A percentile compares a stretch with the other conserved stretches of the same genome.
phyloP scores from a whole-genome alignment of 2,888 invertebrate genomes.

The Rhopalosiphum nymphaeae region DNA sequence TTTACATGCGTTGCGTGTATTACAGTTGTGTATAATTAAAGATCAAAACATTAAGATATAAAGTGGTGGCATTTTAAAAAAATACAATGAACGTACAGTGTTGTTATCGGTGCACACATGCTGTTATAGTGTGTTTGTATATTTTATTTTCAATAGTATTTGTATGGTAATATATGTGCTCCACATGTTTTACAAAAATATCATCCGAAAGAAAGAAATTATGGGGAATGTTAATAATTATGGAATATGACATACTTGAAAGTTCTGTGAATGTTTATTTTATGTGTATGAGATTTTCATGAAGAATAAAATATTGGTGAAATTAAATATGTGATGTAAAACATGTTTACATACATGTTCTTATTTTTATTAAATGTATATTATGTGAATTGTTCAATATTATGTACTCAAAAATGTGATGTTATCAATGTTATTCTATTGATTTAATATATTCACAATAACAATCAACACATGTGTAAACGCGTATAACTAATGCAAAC shows the following conservation, averaged over 20 bases:
- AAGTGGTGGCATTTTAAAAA: not conserved
- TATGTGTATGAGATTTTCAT: not conserved
- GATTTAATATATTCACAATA: slow-evolving; percentile 29
- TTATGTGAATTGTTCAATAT: slow-evolving; percentile 9
- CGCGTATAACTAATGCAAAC: slow-evolving; percentile 12
- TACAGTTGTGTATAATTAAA: slow-evolving; percentile 25
- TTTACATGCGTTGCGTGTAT: not conserved
- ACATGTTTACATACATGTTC: not conserved
- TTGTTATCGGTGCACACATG: slow-evolving; percentile 15
- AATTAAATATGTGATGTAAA: slow-evolving; percentile 12
- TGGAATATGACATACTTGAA: not conserved
- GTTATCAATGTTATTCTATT: slow-evolving; percentile 18
- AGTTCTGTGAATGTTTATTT: slow-evolving; percentile 32
- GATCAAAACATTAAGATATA: slow-evolving; percentile 25
- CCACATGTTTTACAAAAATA: not conserved
- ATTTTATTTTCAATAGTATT: slow-evolving; percentile 30
- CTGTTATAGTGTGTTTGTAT: slow-evolving; percentile 9
- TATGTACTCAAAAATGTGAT: slow-evolving; percentile 23
- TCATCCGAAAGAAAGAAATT: not conserved
- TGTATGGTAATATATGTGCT: slow-evolving; percentile 4
- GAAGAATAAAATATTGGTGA: not conserved
- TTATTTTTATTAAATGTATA: slow-evolving; percentile 22
- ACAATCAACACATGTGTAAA: slow-evolving; percentile 3
- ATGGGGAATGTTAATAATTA: slow-evolving; percentile 1
- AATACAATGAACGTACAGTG: slow-evolving; percentile 25